Base-by-base conservation (phyloP, 2,888 invertebrate species). In the Calliphora vomitoria region DNA sequence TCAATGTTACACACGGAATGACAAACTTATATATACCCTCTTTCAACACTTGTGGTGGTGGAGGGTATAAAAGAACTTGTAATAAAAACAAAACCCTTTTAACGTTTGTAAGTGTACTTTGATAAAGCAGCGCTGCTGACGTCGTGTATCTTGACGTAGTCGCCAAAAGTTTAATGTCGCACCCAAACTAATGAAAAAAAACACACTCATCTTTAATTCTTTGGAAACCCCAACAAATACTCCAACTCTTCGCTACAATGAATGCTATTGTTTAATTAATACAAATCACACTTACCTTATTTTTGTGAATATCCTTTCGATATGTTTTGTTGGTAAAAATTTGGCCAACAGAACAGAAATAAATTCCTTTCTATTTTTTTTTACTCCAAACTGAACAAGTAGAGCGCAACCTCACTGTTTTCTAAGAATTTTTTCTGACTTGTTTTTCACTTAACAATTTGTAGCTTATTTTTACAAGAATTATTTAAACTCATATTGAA, bases 351-450 rank as follows among this genome's bases (percentile, higher is more conserved):
- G 55, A 68, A 78, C 47, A 11, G 44, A 83, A 75, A 62, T 20
- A 74, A 79, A 75, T 72, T 78, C 76, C 76, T 87, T 78, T 71
- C 74, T 62, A 78, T 82, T 60, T 74, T 87, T 60, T 44, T 38
- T 50, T 25, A 50, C 55, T 13, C 10, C n/a, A 47, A 82, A 62
- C 31, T 75, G 62, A 47, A 60, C 60, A 86, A 68, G 62, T 69
- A 80, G 78, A 79, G 60, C 58, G 75, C 69, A 86, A 75, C 79
- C 79, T 83, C 69, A 83, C 79, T 83, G 71, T 64, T 86, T 86
- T 86, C 82, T 71, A 53, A 83, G 86, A 86, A 86, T 76, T 83
- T 86, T 72, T 31, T 80, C 55, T 11, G 47, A 66, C 66, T 72
- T 64, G 79, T 44, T 82, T 86, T 82, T 79, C 44, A 82, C 68